A percentile compares a stretch with the other conserved stretches of the same genome.
phyloP scores from a whole-genome alignment of 2,797 vertebrate genomes.

The Betta splendens region DNA sequence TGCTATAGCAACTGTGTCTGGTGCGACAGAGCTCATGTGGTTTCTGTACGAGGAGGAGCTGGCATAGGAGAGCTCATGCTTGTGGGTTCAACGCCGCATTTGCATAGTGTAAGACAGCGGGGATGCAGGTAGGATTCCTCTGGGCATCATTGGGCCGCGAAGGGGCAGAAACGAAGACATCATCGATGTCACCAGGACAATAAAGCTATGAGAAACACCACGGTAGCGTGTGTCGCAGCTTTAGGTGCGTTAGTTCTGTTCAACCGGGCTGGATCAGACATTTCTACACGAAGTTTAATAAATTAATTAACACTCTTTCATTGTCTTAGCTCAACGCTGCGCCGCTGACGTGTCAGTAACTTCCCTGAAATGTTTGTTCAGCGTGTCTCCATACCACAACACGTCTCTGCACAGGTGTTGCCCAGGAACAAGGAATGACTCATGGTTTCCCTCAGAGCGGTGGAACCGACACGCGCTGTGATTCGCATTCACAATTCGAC shows the following conservation, averaged over 20 bases:
- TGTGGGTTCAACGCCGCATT: slow-evolving; percentile 64
- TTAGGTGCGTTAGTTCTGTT: slow-evolving; percentile 4
- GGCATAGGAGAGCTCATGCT: slow-evolving; percentile 45
- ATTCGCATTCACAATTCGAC: slow-evolving; percentile 27
- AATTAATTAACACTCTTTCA: too few species aligned
- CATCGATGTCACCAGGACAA: slow-evolving; percentile 18
- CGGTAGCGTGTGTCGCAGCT: too few species aligned
- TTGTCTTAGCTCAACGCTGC: too few species aligned
- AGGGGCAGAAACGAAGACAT: slow-evolving; percentile 8
- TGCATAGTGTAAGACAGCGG: slow-evolving; percentile 42
- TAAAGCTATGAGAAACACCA: slow-evolving; percentile 8
- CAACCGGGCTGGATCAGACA: slow-evolving; percentile 12
- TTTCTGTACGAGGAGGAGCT: slow-evolving; percentile 53
- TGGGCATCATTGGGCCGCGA: slow-evolving; percentile 20
- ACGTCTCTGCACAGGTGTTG: slow-evolving; percentile 11
- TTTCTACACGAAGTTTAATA: neutral
- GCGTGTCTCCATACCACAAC: slow-evolving; percentile 14
- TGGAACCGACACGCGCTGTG: slow-evolving; percentile 17
- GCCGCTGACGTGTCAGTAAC: neutral
- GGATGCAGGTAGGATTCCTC: slow-evolving; percentile 38
- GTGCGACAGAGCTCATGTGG: slow-evolving; percentile 67
- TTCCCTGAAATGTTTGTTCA: slow-evolving; percentile 1
- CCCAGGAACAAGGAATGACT: slow-evolving; percentile 27
- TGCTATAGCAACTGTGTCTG: slow-evolving; percentile 72
- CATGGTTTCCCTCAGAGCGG: slow-evolving; percentile 30